Evolutionary conservation across 1,140 invertebrate species (phyloP).

Genomic region (Diploscapter pachys): DNA sequence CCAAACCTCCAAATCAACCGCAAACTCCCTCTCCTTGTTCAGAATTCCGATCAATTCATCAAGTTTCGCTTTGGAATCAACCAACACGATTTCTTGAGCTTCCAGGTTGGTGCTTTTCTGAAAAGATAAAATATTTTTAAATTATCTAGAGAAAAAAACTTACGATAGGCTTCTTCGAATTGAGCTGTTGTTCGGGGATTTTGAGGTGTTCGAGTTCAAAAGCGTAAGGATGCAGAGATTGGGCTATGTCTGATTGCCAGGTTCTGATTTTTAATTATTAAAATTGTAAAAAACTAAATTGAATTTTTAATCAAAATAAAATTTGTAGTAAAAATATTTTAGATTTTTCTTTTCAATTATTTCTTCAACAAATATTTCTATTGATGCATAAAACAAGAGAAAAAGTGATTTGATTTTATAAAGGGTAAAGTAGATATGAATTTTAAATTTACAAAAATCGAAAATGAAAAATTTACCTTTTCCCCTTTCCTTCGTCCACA

Average conservation of each 20-base stretch:
- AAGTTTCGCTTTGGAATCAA: conserved; percentile 71
- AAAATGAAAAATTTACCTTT: too few species aligned
- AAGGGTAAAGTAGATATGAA: too few species aligned
- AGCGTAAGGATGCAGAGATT: conserved; percentile 76
- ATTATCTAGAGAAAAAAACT: conserved; percentile 10
- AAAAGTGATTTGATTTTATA: too few species aligned
- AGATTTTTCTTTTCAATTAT: too few species aligned
- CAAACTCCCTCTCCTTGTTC: conserved; percentile 70
- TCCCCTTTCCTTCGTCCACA: background rate
- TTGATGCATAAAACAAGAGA: too few species aligned
- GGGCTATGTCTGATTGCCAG: background rate
- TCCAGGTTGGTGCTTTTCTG: conserved; percentile 60
- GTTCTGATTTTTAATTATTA: conserved; percentile 7
- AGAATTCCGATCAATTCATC: conserved; percentile 70
- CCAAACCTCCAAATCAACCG: conserved; percentile 77
- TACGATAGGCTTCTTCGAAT: conserved; percentile 17
- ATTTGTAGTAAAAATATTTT: too few species aligned
- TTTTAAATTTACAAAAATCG: too few species aligned
- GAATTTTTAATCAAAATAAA: too few species aligned
- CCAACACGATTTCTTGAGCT: conserved; percentile 69
- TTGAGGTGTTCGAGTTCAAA: conserved; percentile 71
- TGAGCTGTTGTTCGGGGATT: conserved; percentile 43
- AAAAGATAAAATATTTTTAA: conserved; percentile 25
- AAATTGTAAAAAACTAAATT: too few species aligned
- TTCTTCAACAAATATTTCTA: too few species aligned